Evolutionary conservation across 1,140 invertebrate species (phyloP), one percentile per base, ranked within the genome.

Genomic region (Ceratosolen fusciceps): DNA sequence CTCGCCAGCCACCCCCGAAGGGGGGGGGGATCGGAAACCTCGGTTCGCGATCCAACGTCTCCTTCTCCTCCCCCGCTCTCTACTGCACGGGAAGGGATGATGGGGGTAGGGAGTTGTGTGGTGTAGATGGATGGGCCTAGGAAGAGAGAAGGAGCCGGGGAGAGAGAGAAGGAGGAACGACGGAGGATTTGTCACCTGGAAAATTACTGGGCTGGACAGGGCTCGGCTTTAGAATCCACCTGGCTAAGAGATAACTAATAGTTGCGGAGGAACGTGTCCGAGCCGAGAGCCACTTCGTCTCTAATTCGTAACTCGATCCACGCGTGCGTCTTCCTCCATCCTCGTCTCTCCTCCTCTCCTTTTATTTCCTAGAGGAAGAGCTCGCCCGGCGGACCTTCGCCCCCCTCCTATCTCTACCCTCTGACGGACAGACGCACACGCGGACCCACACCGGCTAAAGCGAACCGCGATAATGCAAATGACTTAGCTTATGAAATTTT

Each of bases 201-300:
- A 83, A 83, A 85, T 83, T 85, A 85, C 84, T 81, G 80, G 81
- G 76, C 77, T 77, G 80, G 83, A 81, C 82, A 82, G 70, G 58
- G 58, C 31, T 71, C 72, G 78, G 82, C 82, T 83, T 84, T 83
- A 83, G 82, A 82, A 81, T 77, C 62, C 67, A 54, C 9, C 79
- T 26, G 80, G 70, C 79, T 82, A 83, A 83, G 83, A 84, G 83
- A 83, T 83, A 84, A 84, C 84, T 85, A 85, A 85, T 84, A 83
- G 82, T 78, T 81, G 82, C 82, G 67, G 47, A 58, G 37, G 74
- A 65, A 14, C 68, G 56, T 77, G 67, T 70, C 65, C 72, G 31
- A 31, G 43, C 9, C 34, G n/a, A 58, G 21, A 7, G 34, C n/a
- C 39, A 58, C 37, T 43, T 31, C 68, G 58, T 58, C 67, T 80